These are phyloP conservation scores for Nibea albiflora DNA, from an alignment of 2,113 vertebrate species.

Conservation along the genomic window DNA sequence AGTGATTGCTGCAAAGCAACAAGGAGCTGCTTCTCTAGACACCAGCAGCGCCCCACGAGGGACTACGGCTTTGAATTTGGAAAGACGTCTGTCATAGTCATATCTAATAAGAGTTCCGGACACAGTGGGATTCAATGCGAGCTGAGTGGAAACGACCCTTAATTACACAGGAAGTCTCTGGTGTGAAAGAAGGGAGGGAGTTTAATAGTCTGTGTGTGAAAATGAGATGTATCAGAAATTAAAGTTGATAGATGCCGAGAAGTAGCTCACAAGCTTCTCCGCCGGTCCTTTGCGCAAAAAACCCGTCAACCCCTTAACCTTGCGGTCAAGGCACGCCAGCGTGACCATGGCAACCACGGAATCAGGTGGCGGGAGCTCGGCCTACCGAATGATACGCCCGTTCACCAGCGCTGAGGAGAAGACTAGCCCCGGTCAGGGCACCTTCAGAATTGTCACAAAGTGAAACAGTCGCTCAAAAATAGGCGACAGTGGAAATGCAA, in stretches of 20 bases:
- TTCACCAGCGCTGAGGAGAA: background rate
- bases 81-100: constrained; percentile 25
- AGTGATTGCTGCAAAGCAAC: constrained; percentile 23
- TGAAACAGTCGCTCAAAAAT: background rate
- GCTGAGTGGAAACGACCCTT: constrained; percentile 12
- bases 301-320: background rate
- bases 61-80: constrained; percentile 33
- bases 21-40: constrained; percentile 4
- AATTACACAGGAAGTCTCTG: constrained; percentile 3
- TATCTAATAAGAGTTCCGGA: constrained; percentile 25
- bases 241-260: background rate
- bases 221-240: background rate
- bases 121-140: background rate
- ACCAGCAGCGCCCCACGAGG: constrained; percentile 7
- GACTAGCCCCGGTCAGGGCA: too few species aligned
- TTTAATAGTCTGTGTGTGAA: background rate
- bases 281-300: background rate
- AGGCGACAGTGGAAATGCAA: background rate
- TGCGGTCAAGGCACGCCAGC: too few species aligned
- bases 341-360: background rate
- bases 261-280: background rate
- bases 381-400: background rate
- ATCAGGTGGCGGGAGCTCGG: background rate
- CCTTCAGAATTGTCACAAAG: too few species aligned
- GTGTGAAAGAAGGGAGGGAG: background rate